Evolutionary conservation across 2,888 invertebrate genomes (phyloP).

Genomic region (Hydrotaea cyrtoneurina): DNA sequence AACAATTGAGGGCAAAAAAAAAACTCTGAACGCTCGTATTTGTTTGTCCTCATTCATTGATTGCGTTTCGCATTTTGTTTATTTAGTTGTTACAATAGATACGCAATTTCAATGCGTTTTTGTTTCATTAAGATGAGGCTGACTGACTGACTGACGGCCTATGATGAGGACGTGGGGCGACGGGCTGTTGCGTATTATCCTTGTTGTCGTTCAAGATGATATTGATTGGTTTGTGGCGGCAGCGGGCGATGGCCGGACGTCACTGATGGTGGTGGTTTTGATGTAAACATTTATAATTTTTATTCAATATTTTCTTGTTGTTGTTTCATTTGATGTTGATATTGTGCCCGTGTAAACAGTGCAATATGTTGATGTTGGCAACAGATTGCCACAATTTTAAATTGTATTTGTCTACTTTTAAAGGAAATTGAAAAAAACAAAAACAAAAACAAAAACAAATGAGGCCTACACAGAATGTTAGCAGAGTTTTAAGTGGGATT

Average conservation of each 20-base stretch:
- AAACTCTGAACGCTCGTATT: not conserved
- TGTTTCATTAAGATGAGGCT: not conserved
- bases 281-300: slow-evolving; percentile 6
- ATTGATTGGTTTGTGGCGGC: not conserved
- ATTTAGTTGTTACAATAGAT: slow-evolving; percentile 15
- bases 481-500: too few relatives aligned
- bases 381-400: not conserved
- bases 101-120: not conserved
- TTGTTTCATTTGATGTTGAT: not conserved
- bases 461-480: too few relatives aligned
- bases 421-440: too few relatives aligned
- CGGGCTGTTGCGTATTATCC: not conserved
- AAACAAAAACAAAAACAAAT: too few relatives aligned
- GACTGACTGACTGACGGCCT: not conserved
- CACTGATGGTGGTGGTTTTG: not conserved
- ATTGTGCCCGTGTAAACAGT: not conserved
- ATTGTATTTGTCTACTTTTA: not conserved
- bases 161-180: not conserved
- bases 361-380: not conserved
- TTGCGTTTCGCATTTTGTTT: not conserved
- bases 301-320: slow-evolving; percentile 1
- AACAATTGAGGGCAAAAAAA: too few relatives aligned
- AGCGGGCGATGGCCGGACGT: not conserved
- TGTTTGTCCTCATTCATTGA: not conserved
- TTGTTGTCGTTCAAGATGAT: not conserved